Percentiles rank a stretch among this genome's conserved stretches.
phyloP scores from a whole-genome alignment of 2,113 vertebrate species.

The Prolemur simus region DNA sequence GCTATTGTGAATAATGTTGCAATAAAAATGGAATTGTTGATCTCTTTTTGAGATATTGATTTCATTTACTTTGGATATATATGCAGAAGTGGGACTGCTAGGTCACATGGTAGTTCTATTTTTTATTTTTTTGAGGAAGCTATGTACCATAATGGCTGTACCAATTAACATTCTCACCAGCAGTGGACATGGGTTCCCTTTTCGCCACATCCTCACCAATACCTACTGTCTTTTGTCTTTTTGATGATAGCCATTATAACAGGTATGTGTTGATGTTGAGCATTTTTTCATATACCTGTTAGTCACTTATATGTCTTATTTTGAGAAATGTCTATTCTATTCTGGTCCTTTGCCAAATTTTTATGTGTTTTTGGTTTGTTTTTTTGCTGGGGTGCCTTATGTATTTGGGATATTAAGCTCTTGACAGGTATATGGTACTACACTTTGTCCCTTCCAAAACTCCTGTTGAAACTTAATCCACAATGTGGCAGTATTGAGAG shows the following conservation, averaged over 20 bases:
- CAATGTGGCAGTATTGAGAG: background rate
- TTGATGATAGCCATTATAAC: background rate
- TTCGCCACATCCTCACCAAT: background rate
- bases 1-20: background rate
- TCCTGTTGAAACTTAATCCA: background rate
- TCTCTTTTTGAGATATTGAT: background rate
- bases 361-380: background rate
- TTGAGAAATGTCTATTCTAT: background rate
- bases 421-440: background rate
- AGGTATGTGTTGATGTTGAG: background rate
- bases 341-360: background rate
- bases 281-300: background rate
- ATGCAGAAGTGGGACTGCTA: background rate
- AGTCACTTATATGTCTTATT: background rate
- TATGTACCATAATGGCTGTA: background rate
- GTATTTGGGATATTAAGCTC: background rate
- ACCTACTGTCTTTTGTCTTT: background rate
- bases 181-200: background rate
- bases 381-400: background rate
- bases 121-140: background rate
- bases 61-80: background rate
- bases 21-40: background rate
- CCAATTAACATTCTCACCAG: background rate
- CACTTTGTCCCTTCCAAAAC: background rate
- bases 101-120: background rate